Evolutionary conservation across 2,113 vertebrate genomes (phyloP).

Genomic region (Salvelinus alpinus): DNA sequence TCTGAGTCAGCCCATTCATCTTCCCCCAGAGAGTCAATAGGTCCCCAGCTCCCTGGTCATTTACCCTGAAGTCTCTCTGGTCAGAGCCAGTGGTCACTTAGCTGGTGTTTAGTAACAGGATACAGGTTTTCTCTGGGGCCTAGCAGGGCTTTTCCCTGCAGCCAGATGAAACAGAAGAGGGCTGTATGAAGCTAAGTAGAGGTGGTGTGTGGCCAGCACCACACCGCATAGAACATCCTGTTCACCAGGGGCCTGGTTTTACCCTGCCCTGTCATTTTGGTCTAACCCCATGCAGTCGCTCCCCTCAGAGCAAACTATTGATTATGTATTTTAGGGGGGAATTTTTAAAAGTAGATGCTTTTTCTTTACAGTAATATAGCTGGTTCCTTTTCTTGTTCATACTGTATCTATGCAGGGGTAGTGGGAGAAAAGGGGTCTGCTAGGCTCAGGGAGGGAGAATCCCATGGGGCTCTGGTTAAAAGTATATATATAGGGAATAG

Average conservation of each 20-base stretch:
- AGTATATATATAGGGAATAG: too few species aligned
- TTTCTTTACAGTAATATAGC: slow-evolving; percentile 13
- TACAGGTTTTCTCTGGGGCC: slow-evolving; percentile 27
- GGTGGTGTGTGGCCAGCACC: slow-evolving; percentile 11
- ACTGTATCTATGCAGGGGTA: not conserved
- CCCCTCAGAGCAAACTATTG: slow-evolving; percentile 20
- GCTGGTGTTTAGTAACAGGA: slow-evolving; percentile 46
- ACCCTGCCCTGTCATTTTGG: slow-evolving; percentile 53
- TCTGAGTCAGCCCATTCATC: not conserved
- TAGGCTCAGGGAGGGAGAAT: not conserved
- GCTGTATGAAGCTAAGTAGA: slow-evolving; percentile 11
- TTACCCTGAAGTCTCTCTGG: slow-evolving; percentile 41
- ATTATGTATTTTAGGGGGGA: slow-evolving; percentile 25
- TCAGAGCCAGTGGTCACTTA: slow-evolving; percentile 34
- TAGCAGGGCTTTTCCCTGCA: slow-evolving; percentile 12
- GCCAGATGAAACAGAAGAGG: slow-evolving; percentile 1
- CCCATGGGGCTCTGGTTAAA: too few species aligned
- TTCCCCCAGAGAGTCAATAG: not conserved
- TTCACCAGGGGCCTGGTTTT: slow-evolving; percentile 47
- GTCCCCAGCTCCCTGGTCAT: slow-evolving; percentile 21
- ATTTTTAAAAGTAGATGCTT: not conserved
- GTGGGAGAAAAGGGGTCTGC: not conserved
- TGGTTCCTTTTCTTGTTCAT: not conserved
- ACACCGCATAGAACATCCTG: slow-evolving; percentile 29
- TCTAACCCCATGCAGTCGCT: slow-evolving; percentile 28